Conservation (phyloP, 2,113 vertebrate genomes). For the Phalacrocorax brasilianus region DNA sequence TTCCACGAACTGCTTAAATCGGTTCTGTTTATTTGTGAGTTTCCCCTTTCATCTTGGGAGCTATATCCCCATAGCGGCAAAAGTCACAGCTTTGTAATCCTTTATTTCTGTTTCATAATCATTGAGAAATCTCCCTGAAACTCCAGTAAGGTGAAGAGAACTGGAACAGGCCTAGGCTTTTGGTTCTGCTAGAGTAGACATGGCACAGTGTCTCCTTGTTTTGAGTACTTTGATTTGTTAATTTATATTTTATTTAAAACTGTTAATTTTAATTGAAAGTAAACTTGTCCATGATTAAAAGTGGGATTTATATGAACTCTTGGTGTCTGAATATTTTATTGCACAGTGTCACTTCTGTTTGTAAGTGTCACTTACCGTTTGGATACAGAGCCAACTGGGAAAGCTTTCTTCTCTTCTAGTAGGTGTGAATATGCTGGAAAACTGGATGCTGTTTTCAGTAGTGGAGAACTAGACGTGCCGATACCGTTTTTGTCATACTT, state of each 20-base stretch:
- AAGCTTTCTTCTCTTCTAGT: neutral
- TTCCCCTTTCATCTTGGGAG: neutral
- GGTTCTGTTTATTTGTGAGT: neutral
- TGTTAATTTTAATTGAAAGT: constrained; percentile 34
- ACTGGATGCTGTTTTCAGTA: too few relatives aligned
- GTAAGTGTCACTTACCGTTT: neutral
- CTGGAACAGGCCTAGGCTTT: neutral
- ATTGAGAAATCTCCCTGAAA: neutral
- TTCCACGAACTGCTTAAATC: neutral
- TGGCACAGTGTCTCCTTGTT: neutral
- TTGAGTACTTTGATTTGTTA: neutral
- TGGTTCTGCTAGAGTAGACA: neutral
- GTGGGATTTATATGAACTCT: constrained; percentile 20
- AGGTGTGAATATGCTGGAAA: neutral
- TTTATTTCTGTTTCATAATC: neutral
- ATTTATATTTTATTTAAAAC: constrained; percentile 69
- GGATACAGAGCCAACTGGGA: neutral
- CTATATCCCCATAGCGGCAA: neutral
- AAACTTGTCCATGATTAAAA: constrained; percentile 51
- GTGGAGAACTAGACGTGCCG: accelerated
- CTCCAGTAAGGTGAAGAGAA: neutral
- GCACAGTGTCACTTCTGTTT: neutral
- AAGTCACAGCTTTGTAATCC: neutral
- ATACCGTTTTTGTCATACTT: neutral
- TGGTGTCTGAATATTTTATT: neutral